These are phyloP conservation scores for Microtus californicus DNA, from an alignment of 2,797 vertebrate species.

Conservation along the genomic window DNA sequence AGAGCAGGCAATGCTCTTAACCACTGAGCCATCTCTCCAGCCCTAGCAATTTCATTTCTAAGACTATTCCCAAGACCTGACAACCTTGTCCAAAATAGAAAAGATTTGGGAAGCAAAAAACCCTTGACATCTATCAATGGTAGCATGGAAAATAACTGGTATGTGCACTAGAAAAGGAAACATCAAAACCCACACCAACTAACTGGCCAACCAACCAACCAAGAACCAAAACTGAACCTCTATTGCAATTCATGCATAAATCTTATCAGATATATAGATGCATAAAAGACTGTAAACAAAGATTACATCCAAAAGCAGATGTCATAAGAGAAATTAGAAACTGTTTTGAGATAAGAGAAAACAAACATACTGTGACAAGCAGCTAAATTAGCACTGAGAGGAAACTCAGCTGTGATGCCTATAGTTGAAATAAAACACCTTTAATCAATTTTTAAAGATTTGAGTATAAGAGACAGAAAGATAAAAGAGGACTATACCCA, in stretches of 20 bases:
- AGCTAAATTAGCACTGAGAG: background rate
- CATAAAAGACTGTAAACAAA: background rate
- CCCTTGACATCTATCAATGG: background rate
- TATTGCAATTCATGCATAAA: background rate
- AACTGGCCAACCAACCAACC: background rate
- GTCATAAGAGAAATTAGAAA: background rate
- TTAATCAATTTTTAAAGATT: conserved; percentile 6
- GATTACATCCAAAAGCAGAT: background rate
- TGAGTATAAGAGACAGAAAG: conserved; percentile 4
- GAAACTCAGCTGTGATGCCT: background rate
- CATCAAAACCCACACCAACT: background rate
- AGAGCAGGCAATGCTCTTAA: too few species aligned
- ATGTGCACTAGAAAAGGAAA: background rate
- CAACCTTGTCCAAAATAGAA: background rate
- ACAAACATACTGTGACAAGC: conserved; percentile 7
- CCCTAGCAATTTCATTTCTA: background rate
- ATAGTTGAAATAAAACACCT: background rate
- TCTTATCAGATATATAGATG: background rate
- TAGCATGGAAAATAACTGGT: background rate
- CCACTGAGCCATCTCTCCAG: too few species aligned
- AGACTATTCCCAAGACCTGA: background rate
- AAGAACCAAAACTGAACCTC: background rate
- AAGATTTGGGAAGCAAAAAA: background rate
- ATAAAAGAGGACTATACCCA: background rate
- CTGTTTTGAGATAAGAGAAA: background rate